A percentile compares a stretch with the other conserved stretches of the same genome.
phyloP scores from a whole-genome alignment of 2,888 invertebrate genomes.

The Polymixis flavicincta region DNA sequence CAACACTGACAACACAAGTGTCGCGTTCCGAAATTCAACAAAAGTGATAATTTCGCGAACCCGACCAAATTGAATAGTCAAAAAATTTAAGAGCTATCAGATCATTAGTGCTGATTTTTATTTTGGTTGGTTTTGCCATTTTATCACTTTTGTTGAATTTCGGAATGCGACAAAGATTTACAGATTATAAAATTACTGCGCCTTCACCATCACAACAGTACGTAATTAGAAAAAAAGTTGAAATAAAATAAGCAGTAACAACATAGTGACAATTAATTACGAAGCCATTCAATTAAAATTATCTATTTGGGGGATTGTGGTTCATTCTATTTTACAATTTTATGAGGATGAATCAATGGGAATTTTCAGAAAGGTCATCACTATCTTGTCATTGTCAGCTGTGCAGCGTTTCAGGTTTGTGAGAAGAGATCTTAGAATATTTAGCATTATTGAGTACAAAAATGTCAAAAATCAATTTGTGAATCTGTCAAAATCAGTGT shows the following conservation, averaged over 20 bases:
- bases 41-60: too few species aligned
- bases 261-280: too few species aligned
- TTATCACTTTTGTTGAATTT: too few species aligned
- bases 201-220: not conserved
- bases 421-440: not conserved
- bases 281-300: not conserved
- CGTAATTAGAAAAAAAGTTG: not conserved
- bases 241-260: not conserved
- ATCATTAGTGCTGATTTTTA: too few species aligned
- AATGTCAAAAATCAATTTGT: not conserved
- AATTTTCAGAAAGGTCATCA: conserved; percentile 7
- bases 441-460: conserved; percentile 2
- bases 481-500: conserved; percentile 27
- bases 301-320: not conserved
- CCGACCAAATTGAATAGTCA: too few species aligned
- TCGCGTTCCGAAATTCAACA: too few species aligned
- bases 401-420: conserved; percentile 26
- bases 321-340: not conserved
- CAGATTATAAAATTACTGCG: conserved; percentile 25
- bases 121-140: too few species aligned
- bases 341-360: not conserved
- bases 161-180: too few species aligned
- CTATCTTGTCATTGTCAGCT: conserved; percentile 40
- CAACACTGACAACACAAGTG: too few species aligned
- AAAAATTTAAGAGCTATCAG: too few species aligned